These are phyloP conservation scores for Battus philenor DNA, from an alignment of 1,140 invertebrate genomes.

Conservation along the genomic window DNA sequence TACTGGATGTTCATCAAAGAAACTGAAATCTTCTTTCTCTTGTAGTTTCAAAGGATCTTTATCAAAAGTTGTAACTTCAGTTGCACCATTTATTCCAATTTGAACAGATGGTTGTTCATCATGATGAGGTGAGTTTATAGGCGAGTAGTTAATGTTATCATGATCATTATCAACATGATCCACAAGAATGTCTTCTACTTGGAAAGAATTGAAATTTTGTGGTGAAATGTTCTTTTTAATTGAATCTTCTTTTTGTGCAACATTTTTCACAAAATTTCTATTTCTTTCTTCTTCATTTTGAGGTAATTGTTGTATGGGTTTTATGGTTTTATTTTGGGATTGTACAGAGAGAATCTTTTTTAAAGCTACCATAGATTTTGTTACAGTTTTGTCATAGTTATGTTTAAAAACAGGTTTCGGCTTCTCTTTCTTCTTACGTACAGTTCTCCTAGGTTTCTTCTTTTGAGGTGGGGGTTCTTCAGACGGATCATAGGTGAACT, in stretches of 20 bases:
- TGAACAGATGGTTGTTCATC: slow-evolving; percentile 16
- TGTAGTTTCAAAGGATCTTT: slow-evolving; percentile 51
- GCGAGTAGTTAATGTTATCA: slow-evolving; percentile 54
- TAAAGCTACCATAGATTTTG: slow-evolving; percentile 46
- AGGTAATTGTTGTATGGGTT: slow-evolving; percentile 1
- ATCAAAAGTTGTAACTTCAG: slow-evolving; percentile 16
- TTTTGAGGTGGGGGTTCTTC: slow-evolving; percentile 58
- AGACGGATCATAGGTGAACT: slow-evolving; percentile 64
- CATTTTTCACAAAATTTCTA: not conserved
- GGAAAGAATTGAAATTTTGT: slow-evolving; percentile 42
- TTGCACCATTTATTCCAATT: not conserved
- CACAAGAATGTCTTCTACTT: slow-evolving; percentile 55
- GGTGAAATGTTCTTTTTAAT: slow-evolving; percentile 14
- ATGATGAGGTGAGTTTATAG: slow-evolving; percentile 43
- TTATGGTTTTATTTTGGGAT: slow-evolving; percentile 18
- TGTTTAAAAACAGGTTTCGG: slow-evolving; percentile 42
- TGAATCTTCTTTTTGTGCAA: slow-evolving; percentile 1
- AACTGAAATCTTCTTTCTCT: slow-evolving; percentile 60
- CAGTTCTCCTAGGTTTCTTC: slow-evolving; percentile 46
- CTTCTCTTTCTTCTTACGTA: slow-evolving; percentile 38
- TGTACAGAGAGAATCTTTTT: slow-evolving; percentile 34
- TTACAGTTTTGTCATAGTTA: slow-evolving; percentile 57
- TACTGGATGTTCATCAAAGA: slow-evolving; percentile 58
- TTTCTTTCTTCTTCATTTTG: not conserved
- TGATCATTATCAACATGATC: slow-evolving; percentile 36